phyloP scores from a whole-genome alignment of 2,888 invertebrate species.

The Meiosimyza decipiens region DNA sequence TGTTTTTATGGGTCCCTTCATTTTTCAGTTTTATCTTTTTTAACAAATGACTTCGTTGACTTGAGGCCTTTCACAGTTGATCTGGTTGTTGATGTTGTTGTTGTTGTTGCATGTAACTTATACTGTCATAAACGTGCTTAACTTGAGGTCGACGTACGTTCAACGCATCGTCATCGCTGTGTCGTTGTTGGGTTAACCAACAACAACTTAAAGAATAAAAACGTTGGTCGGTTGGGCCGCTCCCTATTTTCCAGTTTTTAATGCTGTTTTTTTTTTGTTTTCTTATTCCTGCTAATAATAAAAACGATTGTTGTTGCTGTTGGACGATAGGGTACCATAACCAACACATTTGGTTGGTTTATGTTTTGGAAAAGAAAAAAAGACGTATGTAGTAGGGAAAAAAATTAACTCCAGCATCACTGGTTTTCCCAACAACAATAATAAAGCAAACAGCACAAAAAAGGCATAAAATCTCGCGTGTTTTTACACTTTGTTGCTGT shows the following conservation, averaged over 20 bases:
- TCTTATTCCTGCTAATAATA: constrained; percentile 19
- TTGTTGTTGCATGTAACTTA: constrained; percentile 23
- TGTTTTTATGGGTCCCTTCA: constrained; percentile 2
- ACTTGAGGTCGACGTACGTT: constrained; percentile 47
- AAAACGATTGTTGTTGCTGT: constrained; percentile 25
- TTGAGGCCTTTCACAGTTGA: constrained; percentile 20
- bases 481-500: constrained; percentile 1
- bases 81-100: constrained; percentile 20
- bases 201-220: constrained; percentile 18
- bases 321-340: constrained; percentile 1
- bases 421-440: constrained; percentile 25
- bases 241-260: constrained; percentile 41
- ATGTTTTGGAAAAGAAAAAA: neutral
- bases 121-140: constrained; percentile 42
- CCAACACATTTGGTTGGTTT: constrained; percentile 9
- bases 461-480: constrained; percentile 10
- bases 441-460: constrained; percentile 2
- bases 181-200: constrained; percentile 7
- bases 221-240: constrained; percentile 21
- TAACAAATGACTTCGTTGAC: constrained; percentile 21
- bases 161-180: neutral
- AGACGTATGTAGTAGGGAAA: neutral
- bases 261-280: constrained; percentile 15
- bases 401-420: constrained; percentile 19
- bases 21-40: constrained; percentile 5